Base-by-base conservation (phyloP, 2,888 invertebrate genomes). In the Caenorhabditis sp. region DNA sequence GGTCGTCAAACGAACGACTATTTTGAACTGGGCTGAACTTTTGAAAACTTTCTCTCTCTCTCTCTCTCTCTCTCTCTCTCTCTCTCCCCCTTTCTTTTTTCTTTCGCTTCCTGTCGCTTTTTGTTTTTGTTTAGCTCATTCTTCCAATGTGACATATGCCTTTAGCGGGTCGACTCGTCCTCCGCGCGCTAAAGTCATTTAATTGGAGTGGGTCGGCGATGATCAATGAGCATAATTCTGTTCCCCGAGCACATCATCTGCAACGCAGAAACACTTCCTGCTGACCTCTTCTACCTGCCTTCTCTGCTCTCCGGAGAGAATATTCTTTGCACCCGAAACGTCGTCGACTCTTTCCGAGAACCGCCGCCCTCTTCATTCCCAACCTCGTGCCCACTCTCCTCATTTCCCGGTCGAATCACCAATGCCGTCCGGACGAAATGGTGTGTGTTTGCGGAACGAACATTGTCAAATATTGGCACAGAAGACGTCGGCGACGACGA, bases 111-210 rank as follows among this genome's bases (percentile, higher is more conserved):
- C n/a, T n/a, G n/a, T n/a, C n/a, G 30, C 52, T 32, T 46, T 48
- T 66, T 56, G 56, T 66, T 66, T 66, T 66, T 66, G 56, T 56
- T 66, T 66, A 48, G 45, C 35, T 66, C 50, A 39, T 56, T 20
- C 37, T 27, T 15, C 20, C 22, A 32, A 26, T 43, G 24, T 39
- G 53, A 63, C 52, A 62, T 58, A 43, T 58, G 43, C 35, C 30
- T 15, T 20, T 37, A n/a, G n/a, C n/a, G 50, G 7, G 37, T 61
- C 35, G 30, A 27, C 50, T 32, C 20, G 27, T 27, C 37, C 27
- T n/a, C n/a, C n/a, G 6, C 15, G 1, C 32, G 50, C 27, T 58
- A 52, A 58, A 68, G 58, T 68, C 58, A 68, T 68, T 32, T 65
- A 58, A 62, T 62, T 58, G 46, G 27, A 50, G 35, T n/a, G n/a